Base-by-base conservation (phyloP, 2,888 invertebrate genomes). In the Eupithecia exiguata region DNA sequence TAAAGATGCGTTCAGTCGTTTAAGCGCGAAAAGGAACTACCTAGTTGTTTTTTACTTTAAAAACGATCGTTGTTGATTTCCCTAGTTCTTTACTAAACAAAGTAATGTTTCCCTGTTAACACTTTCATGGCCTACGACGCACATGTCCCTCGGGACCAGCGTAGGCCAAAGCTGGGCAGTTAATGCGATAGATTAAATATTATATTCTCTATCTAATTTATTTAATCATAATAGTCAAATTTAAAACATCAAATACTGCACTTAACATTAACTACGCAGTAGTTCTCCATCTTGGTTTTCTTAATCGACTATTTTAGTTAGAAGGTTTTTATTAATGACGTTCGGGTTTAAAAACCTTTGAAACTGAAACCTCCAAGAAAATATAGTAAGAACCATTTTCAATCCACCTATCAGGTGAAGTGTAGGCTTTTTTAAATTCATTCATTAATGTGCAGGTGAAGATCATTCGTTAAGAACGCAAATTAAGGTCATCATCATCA, bases 401-500 rank as follows among this genome's bases (percentile, higher is more conserved):
- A 53, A 53, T 21, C 21, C 49, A 53, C 4, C n/a, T 49, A 49
- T 16, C 16, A 30, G 30, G 30, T 46, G 3, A 18, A 6, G 53
- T 53, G 53, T 53, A 53, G 21, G 46, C 10, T 21, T 58, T 58
- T 4, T 53, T 10, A 21, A n/a, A 53, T 53, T 21, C 21, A 53
- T 53, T 53, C 53, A 49, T n/a, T n/a, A 49, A n/a, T n/a, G n/a
- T 21, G 21, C 3, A 53, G 53, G 21, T 53, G 21, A 53, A 12
- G 53, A 53, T 53, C 21, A 53, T 10, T 53, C 21, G 3, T 12
- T 21, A 53, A 53, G 21, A 53, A 53, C 53, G 25, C 25, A 58
- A 25, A 58, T 58, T 58, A 58, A 58, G 58, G 58, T 58, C 58
- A 62, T n/a, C 62, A 18, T 58, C 58, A 62, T n/a, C 62, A 18